Percentiles rank a stretch among this genome's conserved stretches.
Evolutionary conservation across 2,888 invertebrate species (phyloP).

Genomic region (Drosophila acutilabella): DNA sequence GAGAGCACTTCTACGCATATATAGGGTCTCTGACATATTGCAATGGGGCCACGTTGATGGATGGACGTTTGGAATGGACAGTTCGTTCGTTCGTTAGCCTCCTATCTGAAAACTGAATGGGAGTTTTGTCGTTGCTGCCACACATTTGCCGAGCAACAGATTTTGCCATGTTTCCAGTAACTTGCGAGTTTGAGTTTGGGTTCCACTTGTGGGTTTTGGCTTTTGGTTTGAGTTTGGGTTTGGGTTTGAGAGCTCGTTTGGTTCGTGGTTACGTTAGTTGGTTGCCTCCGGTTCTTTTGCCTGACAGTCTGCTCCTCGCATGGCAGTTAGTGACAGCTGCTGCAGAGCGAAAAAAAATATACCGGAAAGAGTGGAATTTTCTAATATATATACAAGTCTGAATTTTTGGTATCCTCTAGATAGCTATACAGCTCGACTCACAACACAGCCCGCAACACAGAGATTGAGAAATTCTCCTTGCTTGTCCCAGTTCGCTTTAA

Average conservation of each 20-base stretch:
- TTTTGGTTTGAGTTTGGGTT: constrained; percentile 8
- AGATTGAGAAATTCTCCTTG: constrained; percentile 6
- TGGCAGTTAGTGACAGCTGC: constrained; percentile 79
- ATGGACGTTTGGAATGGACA: constrained; percentile 67
- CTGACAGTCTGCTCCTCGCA: constrained; percentile 27
- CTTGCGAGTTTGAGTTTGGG: constrained; percentile 20
- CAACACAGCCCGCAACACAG: neutral
- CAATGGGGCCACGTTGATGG: constrained; percentile 66
- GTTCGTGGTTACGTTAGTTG: constrained; percentile 39
- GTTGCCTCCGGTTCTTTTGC: constrained; percentile 30
- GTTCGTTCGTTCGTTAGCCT: constrained; percentile 22
- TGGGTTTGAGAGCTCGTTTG: constrained; percentile 16
- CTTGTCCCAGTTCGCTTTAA: neutral
- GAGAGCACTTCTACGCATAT: constrained; percentile 37
- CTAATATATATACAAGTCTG: constrained; percentile 44
- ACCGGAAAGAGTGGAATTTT: constrained; percentile 46
- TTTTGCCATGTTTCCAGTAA: constrained; percentile 53
- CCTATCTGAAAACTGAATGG: constrained; percentile 39
- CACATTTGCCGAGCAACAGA: constrained; percentile 44
- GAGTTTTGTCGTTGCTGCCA: constrained; percentile 1
- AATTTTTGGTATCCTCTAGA: constrained; percentile 11
- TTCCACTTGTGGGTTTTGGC: constrained; percentile 19
- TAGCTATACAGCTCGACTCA: neutral
- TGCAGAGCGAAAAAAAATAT: constrained; percentile 33
- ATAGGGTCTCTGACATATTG: constrained; percentile 67